phyloP scores from a whole-genome alignment of 2,888 invertebrate species.

The Lycocerus yunnanus region DNA sequence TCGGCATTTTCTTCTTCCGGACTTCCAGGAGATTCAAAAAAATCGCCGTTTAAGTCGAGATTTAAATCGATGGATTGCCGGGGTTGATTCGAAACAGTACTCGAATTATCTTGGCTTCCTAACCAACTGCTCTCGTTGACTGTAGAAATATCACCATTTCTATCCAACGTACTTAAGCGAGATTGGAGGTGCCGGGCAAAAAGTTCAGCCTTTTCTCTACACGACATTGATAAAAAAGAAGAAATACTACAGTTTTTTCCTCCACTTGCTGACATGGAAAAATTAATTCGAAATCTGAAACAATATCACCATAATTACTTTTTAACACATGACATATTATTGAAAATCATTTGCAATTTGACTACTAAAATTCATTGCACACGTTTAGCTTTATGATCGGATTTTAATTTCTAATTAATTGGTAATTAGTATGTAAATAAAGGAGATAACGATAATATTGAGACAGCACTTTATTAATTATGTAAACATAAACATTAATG shows the following conservation, averaged over 20 bases:
- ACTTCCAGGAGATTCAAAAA: slow-evolving; percentile 71
- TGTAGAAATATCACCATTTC: slow-evolving; percentile 52
- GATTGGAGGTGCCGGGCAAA: slow-evolving; percentile 79
- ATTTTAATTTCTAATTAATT: background rate
- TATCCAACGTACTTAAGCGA: slow-evolving; percentile 72
- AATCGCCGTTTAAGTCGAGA: slow-evolving; percentile 68
- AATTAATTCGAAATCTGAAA: slow-evolving; percentile 25
- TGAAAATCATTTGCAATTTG: background rate
- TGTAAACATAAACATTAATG: background rate
- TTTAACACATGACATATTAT: background rate
- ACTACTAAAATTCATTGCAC: background rate
- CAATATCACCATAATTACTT: slow-evolving; percentile 7
- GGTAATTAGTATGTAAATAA: background rate
- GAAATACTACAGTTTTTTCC: slow-evolving; percentile 67
- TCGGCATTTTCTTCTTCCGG: slow-evolving; percentile 61
- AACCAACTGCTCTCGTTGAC: slow-evolving; percentile 53
- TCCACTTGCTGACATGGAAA: slow-evolving; percentile 53
- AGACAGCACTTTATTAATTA: background rate
- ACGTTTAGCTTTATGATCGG: background rate
- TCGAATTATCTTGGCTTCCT: slow-evolving; percentile 46
- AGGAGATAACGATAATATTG: background rate
- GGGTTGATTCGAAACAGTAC: slow-evolving; percentile 58
- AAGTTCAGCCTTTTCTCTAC: slow-evolving; percentile 78
- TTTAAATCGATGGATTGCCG: slow-evolving; percentile 58
- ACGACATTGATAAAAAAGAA: slow-evolving; percentile 76